Conservation (phyloP, 2,888 invertebrate species). For the Drosophila histrio region DNA sequence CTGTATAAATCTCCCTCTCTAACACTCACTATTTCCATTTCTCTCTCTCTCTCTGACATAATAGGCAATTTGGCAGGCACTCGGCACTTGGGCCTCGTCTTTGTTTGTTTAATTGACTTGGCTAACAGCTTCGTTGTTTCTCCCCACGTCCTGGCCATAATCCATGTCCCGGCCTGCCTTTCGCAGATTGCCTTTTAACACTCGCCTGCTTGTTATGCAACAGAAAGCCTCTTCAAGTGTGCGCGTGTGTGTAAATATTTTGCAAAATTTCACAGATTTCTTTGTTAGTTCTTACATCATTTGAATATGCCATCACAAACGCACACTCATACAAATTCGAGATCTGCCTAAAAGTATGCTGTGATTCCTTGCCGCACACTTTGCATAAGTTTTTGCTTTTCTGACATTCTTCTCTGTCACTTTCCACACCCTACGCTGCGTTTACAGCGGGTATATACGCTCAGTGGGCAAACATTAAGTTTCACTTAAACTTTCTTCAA, state of each 20-base stretch:
- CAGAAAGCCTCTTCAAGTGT: conserved; percentile 36
- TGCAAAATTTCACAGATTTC: conserved; percentile 73
- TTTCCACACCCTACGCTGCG: conserved; percentile 9
- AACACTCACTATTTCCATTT: neutral
- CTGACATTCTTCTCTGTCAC: conserved; percentile 62
- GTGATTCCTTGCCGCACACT: conserved; percentile 66
- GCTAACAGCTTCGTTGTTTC: conserved; percentile 50
- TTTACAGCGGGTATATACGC: conserved; percentile 21
- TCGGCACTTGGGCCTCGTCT: conserved; percentile 54
- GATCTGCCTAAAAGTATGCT: conserved; percentile 57
- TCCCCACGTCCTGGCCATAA: conserved; percentile 11
- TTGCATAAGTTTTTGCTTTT: conserved; percentile 73
- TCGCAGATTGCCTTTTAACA: conserved; percentile 55
- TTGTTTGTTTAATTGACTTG: conserved; percentile 80
- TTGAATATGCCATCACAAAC: conserved; percentile 58
- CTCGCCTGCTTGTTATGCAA: conserved; percentile 69
- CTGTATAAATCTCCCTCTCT: neutral
- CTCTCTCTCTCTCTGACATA: conserved; percentile 26
- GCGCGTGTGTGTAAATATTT: conserved; percentile 65
- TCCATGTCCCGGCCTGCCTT: conserved; percentile 38
- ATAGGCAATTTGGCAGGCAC: conserved; percentile 70
- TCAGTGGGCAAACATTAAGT: neutral
- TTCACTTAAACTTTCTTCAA: neutral
- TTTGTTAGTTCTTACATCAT: conserved; percentile 66
- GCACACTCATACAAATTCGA: conserved; percentile 4